Evolutionary conservation across 2,888 invertebrate genomes (phyloP), one percentile per base, ranked within the genome.

Genomic region (Phytoseiulus persimilis): DNA sequence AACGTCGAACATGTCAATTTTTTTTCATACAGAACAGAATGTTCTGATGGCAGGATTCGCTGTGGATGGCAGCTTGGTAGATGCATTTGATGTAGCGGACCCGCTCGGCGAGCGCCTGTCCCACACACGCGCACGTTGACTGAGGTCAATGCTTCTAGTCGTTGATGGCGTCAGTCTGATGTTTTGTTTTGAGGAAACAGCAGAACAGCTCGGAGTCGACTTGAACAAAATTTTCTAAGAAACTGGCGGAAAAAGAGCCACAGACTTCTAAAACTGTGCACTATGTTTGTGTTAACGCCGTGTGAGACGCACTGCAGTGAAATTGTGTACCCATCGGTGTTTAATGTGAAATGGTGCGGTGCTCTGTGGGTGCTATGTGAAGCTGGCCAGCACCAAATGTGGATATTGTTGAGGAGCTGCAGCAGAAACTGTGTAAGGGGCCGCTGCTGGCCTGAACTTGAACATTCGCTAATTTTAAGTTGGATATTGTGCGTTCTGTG

Each of bases 141-240:
- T 65, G 65, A 65, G 65, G 65, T 65, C 65, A 65, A 65, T 65
- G 65, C 65, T 65, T 65, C 65, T 65, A 65, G 65, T 65, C 65
- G 65, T 65, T 65, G 65, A 65, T 65, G 65, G 65, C 65, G 65
- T 65, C 65, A 65, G 65, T 65, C 65, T 65, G 65, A 18, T 65
- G 65, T 65, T 65, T 65, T 65, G 65, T 65, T 65, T 65, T 65
- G 65, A 65, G 65, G 65, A 65, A 65, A 65, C 65, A 65, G 65
- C 65, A 65, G 65, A 65, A 65, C 65, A 65, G 65, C 65, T 65
- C 65, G 65, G 65, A 65, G 65, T 65, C 65, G 65, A 65, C 65
- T 65, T 65, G 65, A 65, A 23, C 18, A 23, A 65, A 65, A 65
- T 11, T 65, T 65, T 65, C 65, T 28, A 3, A 65, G 65, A 65